Evolutionary conservation across 2,113 vertebrate species (phyloP), one percentile per base, ranked within the genome.

Genomic region (Chaetorhynchus papuensis): DNA sequence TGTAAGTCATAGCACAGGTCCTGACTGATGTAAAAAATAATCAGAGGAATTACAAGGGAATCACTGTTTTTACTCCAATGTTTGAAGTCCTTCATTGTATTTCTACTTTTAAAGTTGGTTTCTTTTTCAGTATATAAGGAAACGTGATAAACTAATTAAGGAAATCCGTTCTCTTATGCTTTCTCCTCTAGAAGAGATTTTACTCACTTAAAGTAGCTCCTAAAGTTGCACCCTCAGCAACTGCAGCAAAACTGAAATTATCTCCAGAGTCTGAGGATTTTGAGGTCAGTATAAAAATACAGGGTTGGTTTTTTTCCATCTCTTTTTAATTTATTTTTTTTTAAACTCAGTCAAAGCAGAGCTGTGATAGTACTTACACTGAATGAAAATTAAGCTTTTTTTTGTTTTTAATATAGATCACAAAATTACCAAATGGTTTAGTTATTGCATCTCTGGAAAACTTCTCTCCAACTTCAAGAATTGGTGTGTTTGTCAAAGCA

Each of bases 391-490:
- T 11, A 9, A 75, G 13, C 3, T 13, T 56, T 89, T 66, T 66
- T 93, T 87, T 44, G 13, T 82, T 92, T 83, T 96, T 37, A 93
- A 93, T 91, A 63, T 90, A 99, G 99, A 98, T 99, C 80, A 99
- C 98, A 95, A 99, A 97, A 71, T 97, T 99, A 68, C 98, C 99
- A 81, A 99, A 98, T 94, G 99, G 99, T 13, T 97, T 99, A 94
- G 97, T 99, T 90, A 98, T 99, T 35, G 98, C 99, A 3, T 99
- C 99, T 57, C 80, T 99, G 96, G 99, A 99, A 94, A 99, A 99
- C 87, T 99, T 99, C 81, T 99, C 99, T 50, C 99, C 99, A 6
- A 75, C 96, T 50, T 98, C 99, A 79, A 99, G 98, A 97, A 99
- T 99, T 50, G 98, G 98, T 18, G 98, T 99, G 56, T 99, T 99